A percentile compares a stretch with the other conserved stretches of the same genome.
phyloP scores from a whole-genome alignment of 2,888 invertebrate species.

The Eledone cirrhosa region DNA sequence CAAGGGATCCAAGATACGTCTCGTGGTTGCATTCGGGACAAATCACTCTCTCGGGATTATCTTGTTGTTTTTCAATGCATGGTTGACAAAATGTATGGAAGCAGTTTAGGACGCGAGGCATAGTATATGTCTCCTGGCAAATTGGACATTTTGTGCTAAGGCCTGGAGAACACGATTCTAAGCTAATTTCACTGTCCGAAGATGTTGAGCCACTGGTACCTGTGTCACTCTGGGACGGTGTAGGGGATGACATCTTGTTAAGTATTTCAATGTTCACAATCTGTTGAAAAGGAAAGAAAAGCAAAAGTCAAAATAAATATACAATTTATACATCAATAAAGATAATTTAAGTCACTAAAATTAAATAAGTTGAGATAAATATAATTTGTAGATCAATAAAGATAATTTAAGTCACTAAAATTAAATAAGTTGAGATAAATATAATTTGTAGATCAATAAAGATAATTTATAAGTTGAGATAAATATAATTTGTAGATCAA shows the following conservation, averaged over 20 bases:
- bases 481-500: too few relatives aligned
- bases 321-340: background rate
- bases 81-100: constrained; percentile 83
- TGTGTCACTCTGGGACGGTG: constrained; percentile 61
- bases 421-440: too few relatives aligned
- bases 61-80: constrained; percentile 77
- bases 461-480: too few relatives aligned
- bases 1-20: constrained; percentile 66
- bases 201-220: constrained; percentile 59
- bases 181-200: constrained; percentile 57
- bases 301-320: background rate
- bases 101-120: constrained; percentile 64
- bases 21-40: constrained; percentile 75
- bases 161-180: constrained; percentile 43
- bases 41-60: constrained; percentile 76
- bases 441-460: too few relatives aligned
- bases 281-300: constrained; percentile 36
- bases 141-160: constrained; percentile 72
- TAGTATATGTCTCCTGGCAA: constrained; percentile 77
- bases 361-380: too few relatives aligned
- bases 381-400: too few relatives aligned
- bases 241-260: constrained; percentile 59
- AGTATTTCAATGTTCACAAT: constrained; percentile 30
- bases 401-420: too few relatives aligned
- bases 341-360: too few relatives aligned